Evolutionary conservation across 2,888 invertebrate species (phyloP).

Genomic region (Prosopocoilus inquinatus): DNA sequence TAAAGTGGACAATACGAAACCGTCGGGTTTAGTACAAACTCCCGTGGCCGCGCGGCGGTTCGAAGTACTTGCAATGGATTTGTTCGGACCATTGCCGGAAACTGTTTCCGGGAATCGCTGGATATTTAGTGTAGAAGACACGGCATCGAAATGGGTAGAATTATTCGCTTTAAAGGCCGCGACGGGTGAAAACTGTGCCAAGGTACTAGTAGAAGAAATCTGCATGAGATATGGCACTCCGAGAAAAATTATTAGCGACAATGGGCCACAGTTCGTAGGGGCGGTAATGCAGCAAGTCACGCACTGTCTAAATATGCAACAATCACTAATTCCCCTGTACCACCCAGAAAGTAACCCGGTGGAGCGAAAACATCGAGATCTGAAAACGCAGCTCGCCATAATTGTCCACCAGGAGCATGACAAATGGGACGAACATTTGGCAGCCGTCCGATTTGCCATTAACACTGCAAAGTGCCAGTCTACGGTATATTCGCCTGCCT

Average conservation of each 20-base stretch:
- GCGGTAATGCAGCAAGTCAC: constrained; percentile 36
- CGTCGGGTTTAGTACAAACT: constrained; percentile 37
- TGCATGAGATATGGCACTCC: constrained; percentile 37
- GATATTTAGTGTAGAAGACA: constrained; percentile 33
- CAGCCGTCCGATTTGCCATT: constrained; percentile 33
- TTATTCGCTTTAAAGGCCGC: constrained; percentile 26
- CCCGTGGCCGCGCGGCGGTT: constrained; percentile 26
- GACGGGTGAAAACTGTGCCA: constrained; percentile 30
- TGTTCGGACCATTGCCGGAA: too few species aligned
- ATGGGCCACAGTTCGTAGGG: constrained; percentile 33
- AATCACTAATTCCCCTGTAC: constrained; percentile 33
- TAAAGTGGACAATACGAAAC: constrained; percentile 37
- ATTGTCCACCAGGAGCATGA: constrained; percentile 27
- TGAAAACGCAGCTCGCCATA: too few species aligned
- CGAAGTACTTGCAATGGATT: too few species aligned
- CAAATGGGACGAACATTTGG: constrained; percentile 28
- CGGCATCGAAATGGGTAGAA: constrained; percentile 33
- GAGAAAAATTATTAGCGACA: constrained; percentile 38
- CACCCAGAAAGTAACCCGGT: constrained; percentile 42
- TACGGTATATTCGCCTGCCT: constrained; percentile 28
- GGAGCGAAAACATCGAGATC: constrained; percentile 36
- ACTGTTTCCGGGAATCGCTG: constrained; percentile 18
- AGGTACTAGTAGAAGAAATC: constrained; percentile 21
- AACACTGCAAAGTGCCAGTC: constrained; percentile 25
- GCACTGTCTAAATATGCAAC: too few species aligned